Evolutionary conservation across 2,888 invertebrate genomes (phyloP).

Genomic region (Argynnis bischoffii): DNA sequence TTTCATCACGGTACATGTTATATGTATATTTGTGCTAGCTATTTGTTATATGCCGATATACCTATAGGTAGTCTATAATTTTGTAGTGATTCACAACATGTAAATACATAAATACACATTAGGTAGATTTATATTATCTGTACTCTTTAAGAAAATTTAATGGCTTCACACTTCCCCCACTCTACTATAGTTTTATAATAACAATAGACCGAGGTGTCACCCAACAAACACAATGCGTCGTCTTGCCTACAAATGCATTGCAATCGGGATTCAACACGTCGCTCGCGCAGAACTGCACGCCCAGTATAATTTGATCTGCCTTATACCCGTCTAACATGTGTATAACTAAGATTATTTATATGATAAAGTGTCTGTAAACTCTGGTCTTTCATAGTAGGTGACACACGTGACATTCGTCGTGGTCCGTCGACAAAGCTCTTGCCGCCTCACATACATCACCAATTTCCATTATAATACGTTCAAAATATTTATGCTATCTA

Average conservation of each 20-base stretch:
- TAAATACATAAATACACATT: conserved; percentile 23
- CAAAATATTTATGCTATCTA: conserved; percentile 76
- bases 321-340: conserved; percentile 26
- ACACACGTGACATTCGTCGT: conserved; percentile 67
- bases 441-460: conserved; percentile 59
- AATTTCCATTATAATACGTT: conserved; percentile 79
- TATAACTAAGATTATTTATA: conserved; percentile 17
- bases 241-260: conserved; percentile 57
- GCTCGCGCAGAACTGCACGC: conserved; percentile 48
- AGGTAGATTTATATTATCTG: conserved; percentile 14
- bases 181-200: conserved; percentile 14
- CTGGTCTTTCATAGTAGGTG: conserved; percentile 42
- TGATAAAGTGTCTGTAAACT: conserved; percentile 42
- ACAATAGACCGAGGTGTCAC: conserved; percentile 50
- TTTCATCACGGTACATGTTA: too few species aligned
- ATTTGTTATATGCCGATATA: not conserved
- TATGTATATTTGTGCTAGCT: not conserved
- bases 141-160: conserved; percentile 22
- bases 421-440: conserved; percentile 64
- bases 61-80: conserved; percentile 2
- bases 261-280: conserved; percentile 66
- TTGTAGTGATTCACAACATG: not conserved
- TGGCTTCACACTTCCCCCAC: conserved; percentile 37
- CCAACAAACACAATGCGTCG: conserved; percentile 46
- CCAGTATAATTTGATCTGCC: conserved; percentile 51